Base-by-base conservation (phyloP, 2,797 vertebrate species). In the Clarias pachynema region DNA sequence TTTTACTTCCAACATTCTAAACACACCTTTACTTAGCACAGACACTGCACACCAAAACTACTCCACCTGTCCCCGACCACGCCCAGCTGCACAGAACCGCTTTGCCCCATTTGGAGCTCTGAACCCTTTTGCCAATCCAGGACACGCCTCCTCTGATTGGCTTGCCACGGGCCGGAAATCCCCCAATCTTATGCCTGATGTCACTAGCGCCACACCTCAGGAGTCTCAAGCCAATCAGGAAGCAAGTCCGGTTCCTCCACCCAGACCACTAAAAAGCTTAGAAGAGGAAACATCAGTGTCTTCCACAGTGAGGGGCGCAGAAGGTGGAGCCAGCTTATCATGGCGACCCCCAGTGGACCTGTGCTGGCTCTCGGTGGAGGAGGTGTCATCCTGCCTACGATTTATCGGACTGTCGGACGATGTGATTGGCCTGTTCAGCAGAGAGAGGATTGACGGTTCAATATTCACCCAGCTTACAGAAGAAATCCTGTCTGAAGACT, bases 401-500 rank as follows among this genome's bases (percentile, higher is more conserved):
- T 99, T 99, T 92, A 99, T 99, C 0, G 98, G 98, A 86, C 96
- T 99, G 78, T 97, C 98, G 0, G 98, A 99, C 92, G 97, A 97
- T 0, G 97, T 97, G 12, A 96, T 99, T 87, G 95, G 93, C n/a
- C 94, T 97, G 90, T 99, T 99, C 81, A 96, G 96, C 86, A 95
- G 97, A 79, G 98, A 99, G 88, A 95, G 98, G 24, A 99, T 99
- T 0, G 98, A 99, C 0, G 98, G 98, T 87, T 97, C 97, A 92
- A 97, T 99, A 91, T 97, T 99, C 24, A 97, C 98, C 84, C 98
- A 99, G 95, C 95, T 99, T 89, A 98, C 96, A 0, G 98, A 99
- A 92, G 98, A 99, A 93, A 99, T 99, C 93, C 92, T 99, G 90
- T 97, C 96, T 0, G 97, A 99, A 4, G 98, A 99, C 91, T 99